Conservation (phyloP, 2,888 invertebrate species). For the Morpho achilles region DNA sequence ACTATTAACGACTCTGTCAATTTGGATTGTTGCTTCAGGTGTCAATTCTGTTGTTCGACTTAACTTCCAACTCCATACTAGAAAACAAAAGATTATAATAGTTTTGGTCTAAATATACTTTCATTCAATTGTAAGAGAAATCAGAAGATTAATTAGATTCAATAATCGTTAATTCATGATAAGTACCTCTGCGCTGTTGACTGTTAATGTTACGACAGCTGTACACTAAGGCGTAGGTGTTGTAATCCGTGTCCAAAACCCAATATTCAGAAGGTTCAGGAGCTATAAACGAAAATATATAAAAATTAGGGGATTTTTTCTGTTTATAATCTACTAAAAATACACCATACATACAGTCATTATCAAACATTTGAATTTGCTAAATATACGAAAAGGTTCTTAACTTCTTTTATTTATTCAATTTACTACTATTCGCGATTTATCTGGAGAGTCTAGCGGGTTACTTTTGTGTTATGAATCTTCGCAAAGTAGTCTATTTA, state of each 20-base stretch:
- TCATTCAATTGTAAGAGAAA: not conserved
- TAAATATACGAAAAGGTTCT: too few species aligned
- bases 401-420: too few species aligned
- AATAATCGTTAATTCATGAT: not conserved
- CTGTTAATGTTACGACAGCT: constrained; percentile 71
- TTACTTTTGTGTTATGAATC: too few species aligned
- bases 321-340: too few species aligned
- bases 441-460: too few species aligned
- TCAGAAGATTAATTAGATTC: too few species aligned
- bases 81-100: not conserved
- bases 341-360: too few species aligned
- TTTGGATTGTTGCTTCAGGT: not conserved
- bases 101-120: not conserved
- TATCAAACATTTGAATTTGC: too few species aligned
- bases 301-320: too few species aligned
- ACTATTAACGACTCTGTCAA: not conserved
- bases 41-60: constrained; percentile 3
- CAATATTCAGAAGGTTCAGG: constrained; percentile 32
- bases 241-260: constrained; percentile 76
- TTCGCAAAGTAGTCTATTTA: too few species aligned
- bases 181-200: constrained; percentile 51
- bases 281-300: constrained; percentile 33
- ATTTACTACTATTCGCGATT: too few species aligned
- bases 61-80: constrained; percentile 5
- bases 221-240: constrained; percentile 79